These are phyloP conservation scores for Muscidifurax raptorellus DNA, from an alignment of 1,140 invertebrate species.

Conservation along the genomic window DNA sequence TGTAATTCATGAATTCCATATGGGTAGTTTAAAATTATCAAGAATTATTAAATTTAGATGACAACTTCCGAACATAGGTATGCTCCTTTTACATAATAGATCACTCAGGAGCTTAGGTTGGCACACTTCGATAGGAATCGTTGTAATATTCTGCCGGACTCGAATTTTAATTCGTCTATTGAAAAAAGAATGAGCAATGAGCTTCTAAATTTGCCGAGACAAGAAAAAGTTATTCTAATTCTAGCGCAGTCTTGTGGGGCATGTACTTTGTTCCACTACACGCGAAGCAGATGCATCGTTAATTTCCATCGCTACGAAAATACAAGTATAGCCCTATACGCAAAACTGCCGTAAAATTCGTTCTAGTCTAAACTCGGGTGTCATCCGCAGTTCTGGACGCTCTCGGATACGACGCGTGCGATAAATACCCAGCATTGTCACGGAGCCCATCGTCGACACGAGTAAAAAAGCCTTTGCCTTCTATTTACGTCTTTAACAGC, in stretches of 20 bases:
- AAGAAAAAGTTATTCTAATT: neutral
- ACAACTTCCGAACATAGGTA: too few relatives aligned
- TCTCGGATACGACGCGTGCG: neutral
- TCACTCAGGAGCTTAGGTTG: too few relatives aligned
- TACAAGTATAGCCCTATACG: neutral
- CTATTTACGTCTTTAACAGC: constrained; percentile 18
- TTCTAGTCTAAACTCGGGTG: constrained; percentile 5
- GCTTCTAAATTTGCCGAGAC: neutral
- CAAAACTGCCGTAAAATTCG: neutral
- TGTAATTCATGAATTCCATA: too few relatives aligned
- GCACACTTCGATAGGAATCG: too few relatives aligned
- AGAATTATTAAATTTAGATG: too few relatives aligned
- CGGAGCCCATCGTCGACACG: neutral
- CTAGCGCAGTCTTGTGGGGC: neutral
- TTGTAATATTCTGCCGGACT: too few relatives aligned
- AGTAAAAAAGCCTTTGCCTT: neutral
- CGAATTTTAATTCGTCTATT: neutral
- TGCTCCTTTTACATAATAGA: too few relatives aligned
- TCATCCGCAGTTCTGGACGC: neutral
- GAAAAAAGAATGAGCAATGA: neutral
- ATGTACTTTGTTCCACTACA: neutral
- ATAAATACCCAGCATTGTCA: neutral
- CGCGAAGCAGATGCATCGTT: neutral
- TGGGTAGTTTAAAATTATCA: too few relatives aligned
- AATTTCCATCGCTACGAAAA: neutral